Conservation (phyloP, 2,888 invertebrate genomes). For the Tribolium freemani region DNA sequence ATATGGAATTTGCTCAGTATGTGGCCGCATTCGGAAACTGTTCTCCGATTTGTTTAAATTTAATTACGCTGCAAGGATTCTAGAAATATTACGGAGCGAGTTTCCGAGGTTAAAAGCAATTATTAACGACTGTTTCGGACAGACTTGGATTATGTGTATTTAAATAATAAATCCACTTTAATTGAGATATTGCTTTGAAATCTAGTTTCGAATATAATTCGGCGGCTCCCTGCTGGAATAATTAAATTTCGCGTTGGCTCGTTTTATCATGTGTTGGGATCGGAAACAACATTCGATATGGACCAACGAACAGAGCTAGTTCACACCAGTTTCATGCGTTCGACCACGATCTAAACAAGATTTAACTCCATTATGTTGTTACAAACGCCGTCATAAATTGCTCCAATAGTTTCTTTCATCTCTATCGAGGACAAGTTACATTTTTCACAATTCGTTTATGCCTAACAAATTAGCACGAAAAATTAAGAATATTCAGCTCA, state of each 20-base stretch:
- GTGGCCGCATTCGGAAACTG: constrained; percentile 42
- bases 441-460: no score
- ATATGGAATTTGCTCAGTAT: constrained; percentile 57
- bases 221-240: constrained; percentile 16
- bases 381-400: neutral
- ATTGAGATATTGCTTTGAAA: constrained; percentile 41
- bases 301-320: neutral
- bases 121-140: constrained; percentile 43
- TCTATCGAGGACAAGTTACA: no score
- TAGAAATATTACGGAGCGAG: constrained; percentile 30
- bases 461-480: no score
- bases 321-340: neutral
- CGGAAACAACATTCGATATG: neutral
- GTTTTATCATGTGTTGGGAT: constrained; percentile 10
- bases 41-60: constrained; percentile 44
- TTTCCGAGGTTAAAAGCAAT: constrained; percentile 37
- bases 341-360: neutral
- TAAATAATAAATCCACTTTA: constrained; percentile 43
- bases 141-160: constrained; percentile 36
- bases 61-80: constrained; percentile 42
- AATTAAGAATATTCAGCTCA: no score
- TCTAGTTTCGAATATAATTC: constrained; percentile 30
- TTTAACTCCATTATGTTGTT: neutral
- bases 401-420: neutral
- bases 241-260: constrained; percentile 29